phyloP scores from a whole-genome alignment of 2,113 vertebrate genomes.

The Meleagris gallopavo region DNA sequence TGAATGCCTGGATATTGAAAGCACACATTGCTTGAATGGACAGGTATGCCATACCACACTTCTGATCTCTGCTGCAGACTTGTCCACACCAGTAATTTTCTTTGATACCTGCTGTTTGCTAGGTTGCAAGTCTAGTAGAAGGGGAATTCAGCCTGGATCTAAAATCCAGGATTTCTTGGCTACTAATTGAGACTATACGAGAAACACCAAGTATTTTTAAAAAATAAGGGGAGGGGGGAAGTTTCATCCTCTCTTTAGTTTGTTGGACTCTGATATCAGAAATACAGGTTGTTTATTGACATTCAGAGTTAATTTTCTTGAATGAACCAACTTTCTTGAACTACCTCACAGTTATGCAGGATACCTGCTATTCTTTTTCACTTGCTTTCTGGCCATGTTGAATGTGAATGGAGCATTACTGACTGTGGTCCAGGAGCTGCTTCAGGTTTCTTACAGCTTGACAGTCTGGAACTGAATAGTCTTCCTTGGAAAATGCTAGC shows the following conservation, averaged over 20 bases:
- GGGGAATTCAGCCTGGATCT: background rate
- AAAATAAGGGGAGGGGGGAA: background rate
- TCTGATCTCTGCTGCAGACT: constrained; percentile 19
- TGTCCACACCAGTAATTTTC: background rate
- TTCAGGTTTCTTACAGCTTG: background rate
- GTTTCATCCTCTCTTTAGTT: background rate
- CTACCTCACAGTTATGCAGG: rapidly evolving
- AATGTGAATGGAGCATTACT: background rate
- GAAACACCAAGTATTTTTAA: background rate
- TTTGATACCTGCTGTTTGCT: constrained; percentile 34
- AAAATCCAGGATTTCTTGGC: background rate
- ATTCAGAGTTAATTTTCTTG: background rate
- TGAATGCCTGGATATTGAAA: constrained; percentile 27
- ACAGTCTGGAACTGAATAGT: background rate
- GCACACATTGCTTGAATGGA: background rate
- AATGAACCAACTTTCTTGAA: rapidly evolving
- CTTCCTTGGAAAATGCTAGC: background rate
- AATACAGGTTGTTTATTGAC: background rate
- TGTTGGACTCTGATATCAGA: background rate
- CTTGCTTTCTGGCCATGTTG: background rate
- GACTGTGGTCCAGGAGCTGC: background rate
- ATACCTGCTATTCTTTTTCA: background rate
- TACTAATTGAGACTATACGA: background rate
- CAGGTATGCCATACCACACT: background rate
- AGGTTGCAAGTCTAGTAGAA: background rate